These are phyloP conservation scores for Pollenia griseotomentosa DNA, from an alignment of 2,888 invertebrate species.

Conservation along the genomic window DNA sequence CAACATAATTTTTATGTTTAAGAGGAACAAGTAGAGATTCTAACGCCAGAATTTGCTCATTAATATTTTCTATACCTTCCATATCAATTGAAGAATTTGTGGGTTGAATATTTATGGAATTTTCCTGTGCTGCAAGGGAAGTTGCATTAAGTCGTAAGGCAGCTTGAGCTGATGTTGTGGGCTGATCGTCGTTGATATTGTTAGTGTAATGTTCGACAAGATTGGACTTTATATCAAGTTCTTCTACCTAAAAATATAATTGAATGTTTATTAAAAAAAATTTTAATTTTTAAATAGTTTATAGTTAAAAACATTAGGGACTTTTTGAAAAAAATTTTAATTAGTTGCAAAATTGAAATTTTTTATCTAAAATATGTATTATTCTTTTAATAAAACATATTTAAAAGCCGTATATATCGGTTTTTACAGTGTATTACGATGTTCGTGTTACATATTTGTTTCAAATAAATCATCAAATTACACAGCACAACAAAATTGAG, in stretches of 20 bases:
- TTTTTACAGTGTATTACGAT: too few species aligned
- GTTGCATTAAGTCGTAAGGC: background rate
- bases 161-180: constrained; percentile 61
- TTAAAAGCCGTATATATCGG: too few species aligned
- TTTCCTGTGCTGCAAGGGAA: background rate
- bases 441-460: too few species aligned
- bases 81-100: constrained; percentile 3
- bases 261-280: too few species aligned
- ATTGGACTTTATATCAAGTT: constrained; percentile 64
- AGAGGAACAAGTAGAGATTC: constrained; percentile 65
- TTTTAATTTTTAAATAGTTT: too few species aligned
- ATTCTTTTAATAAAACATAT: too few species aligned
- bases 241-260: constrained; percentile 56
- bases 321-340: too few species aligned
- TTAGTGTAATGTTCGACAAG: constrained; percentile 46
- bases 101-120: background rate
- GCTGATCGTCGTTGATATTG: constrained; percentile 33
- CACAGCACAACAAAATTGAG: too few species aligned
- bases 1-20: constrained; percentile 15
- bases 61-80: constrained; percentile 64
- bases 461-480: too few species aligned
- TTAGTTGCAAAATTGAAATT: too few species aligned
- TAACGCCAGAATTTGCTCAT: constrained; percentile 61
- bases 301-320: too few species aligned
- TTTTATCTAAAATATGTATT: too few species aligned